A percentile compares a stretch with the other conserved stretches of the same genome.
phyloP scores from a whole-genome alignment of 2,113 vertebrate genomes.

The Pipra filicauda region DNA sequence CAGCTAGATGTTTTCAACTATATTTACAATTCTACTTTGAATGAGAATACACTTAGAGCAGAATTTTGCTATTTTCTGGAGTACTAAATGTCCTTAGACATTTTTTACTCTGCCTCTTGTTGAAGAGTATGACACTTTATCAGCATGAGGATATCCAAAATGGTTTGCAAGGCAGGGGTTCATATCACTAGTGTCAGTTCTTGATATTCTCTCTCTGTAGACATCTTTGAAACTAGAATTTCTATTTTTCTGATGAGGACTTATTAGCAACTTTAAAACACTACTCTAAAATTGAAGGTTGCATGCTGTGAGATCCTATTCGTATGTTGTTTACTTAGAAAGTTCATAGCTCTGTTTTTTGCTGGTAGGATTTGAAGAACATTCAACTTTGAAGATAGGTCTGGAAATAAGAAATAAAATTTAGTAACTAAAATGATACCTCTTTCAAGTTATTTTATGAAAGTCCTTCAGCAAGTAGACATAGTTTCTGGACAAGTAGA shows the following conservation, averaged over 20 bases:
- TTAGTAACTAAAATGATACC: neutral
- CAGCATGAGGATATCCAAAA: neutral
- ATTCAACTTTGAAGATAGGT: neutral
- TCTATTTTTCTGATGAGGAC: neutral
- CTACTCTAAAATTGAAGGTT: neutral
- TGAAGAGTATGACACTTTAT: neutral
- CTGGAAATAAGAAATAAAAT: neutral
- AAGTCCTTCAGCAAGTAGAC: neutral
- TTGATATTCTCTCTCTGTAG: neutral
- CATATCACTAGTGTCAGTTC: neutral
- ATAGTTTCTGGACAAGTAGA: neutral
- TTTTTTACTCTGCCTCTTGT: neutral
- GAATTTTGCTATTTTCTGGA: neutral
- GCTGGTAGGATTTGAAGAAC: neutral
- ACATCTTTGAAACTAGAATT: neutral
- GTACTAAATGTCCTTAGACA: neutral
- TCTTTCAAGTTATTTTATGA: neutral
- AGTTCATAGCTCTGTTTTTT: neutral
- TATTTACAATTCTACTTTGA: neutral
- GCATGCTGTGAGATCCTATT: neutral
- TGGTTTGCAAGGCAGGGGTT: neutral
- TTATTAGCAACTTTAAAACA: neutral
- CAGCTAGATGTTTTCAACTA: neutral
- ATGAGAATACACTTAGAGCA: neutral
- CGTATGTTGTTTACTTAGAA: neutral